A percentile compares a stretch with the other conserved stretches of the same genome.
phyloP scores from a whole-genome alignment of 2,888 invertebrate species.

The Leucania comma region DNA sequence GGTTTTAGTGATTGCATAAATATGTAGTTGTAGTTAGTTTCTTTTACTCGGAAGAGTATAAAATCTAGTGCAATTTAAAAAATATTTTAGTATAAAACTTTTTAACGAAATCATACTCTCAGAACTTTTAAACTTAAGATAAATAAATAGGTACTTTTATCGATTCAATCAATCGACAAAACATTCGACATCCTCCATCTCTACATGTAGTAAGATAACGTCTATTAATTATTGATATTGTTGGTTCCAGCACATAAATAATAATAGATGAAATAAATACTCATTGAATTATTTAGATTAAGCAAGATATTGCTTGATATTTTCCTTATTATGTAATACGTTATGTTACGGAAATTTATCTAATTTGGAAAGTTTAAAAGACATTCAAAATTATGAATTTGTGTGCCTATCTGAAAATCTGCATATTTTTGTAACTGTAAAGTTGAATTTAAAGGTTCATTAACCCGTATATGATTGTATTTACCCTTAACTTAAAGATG shows the following conservation, averaged over 20 bases:
- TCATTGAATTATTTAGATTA: conserved; percentile 34
- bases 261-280: conserved; percentile 41
- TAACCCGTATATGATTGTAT: background rate
- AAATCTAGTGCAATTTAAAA: too few species aligned
- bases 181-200: background rate
- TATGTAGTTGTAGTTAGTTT: background rate
- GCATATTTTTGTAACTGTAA: too few species aligned
- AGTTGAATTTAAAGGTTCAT: background rate
- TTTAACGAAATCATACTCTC: too few species aligned
- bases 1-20: background rate
- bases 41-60: background rate
- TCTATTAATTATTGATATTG: conserved; percentile 33
- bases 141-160: background rate
- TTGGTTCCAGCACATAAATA: conserved; percentile 31
- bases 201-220: conserved; percentile 50
- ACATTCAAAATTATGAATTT: background rate
- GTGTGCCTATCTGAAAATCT: background rate
- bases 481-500: too few species aligned
- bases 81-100: too few species aligned
- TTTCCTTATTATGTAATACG: conserved; percentile 43
- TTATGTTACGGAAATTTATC: conserved; percentile 10
- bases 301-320: conserved; percentile 34
- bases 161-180: conserved; percentile 3
- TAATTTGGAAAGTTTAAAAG: conserved; percentile 1
- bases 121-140: too few species aligned